Evolutionary conservation across 2,888 invertebrate genomes (phyloP), one percentile per base, ranked within the genome.

Genomic region (Pachycephus smyrnensis): DNA sequence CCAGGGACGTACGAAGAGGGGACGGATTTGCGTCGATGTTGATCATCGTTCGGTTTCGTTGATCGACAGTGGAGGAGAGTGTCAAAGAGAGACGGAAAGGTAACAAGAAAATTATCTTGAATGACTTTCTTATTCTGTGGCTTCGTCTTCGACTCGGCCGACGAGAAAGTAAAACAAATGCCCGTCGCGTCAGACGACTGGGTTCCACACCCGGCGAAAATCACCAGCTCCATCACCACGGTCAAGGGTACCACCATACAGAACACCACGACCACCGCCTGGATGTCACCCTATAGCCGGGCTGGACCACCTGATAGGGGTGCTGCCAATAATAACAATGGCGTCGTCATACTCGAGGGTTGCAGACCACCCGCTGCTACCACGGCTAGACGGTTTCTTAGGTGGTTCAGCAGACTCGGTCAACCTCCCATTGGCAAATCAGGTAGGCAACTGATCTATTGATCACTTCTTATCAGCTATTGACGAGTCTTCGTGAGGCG

Each of bases 391-490:
- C 89, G 93, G 79, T 93, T 93, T 86, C 91, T 93, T 81, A 91
- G 93, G 85, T 93, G 93, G 93, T 93, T 93, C 85, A 92, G 93
- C 73, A 92, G 93, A 81, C 90, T 93, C 55, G 92, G 93, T 74
- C 93, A 93, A 77, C 93, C 93, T 80, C 92, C 93, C 55, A 93
- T 92, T 81, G 92, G 92, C 85, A 93, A 93, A 85, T 92, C 92
- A 89, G 92, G 92, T 90, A 88, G 89, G 76, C 30, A 35, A 12
- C 36, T 31, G 77, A 71, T 40, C 1, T 4, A 4, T 15, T 15
- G 40, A 40, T 40, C 40, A 15, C 40, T 1, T 40, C 40, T 15
- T 40, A 40, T 40, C 40, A 15, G 40, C 4, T 40, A 40, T 6
- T 4, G 15, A 15, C 15, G 6, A 40, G 15, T 1, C 15, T 15